A percentile compares a stretch with the other conserved stretches of the same genome.
Evolutionary conservation across 2,797 vertebrate genomes (phyloP).

Genomic region (Serranus cabrilla): DNA sequence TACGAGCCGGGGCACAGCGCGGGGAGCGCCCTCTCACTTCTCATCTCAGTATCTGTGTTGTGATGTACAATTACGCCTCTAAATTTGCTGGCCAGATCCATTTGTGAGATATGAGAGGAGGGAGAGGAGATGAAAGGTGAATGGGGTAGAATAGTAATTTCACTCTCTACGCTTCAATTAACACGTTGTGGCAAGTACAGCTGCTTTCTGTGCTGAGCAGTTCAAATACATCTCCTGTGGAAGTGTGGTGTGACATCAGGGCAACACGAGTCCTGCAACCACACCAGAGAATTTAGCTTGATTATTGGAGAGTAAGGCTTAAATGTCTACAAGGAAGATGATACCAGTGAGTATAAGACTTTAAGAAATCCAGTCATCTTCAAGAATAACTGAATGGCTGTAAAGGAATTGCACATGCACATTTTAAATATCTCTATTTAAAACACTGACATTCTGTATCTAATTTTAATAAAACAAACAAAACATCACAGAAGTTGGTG

Average conservation of each 20-base stretch:
- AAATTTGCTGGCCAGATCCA: slow-evolving; percentile 81
- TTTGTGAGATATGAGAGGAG: slow-evolving; percentile 81
- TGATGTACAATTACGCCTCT: slow-evolving; percentile 84
- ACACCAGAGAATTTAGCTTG: slow-evolving; percentile 22
- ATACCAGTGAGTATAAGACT: neutral
- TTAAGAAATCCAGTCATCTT: neutral
- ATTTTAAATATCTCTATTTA: neutral
- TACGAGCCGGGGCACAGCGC: slow-evolving; percentile 68
- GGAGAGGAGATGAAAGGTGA: slow-evolving; percentile 80
- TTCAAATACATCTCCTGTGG: slow-evolving; percentile 49
- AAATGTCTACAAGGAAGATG: neutral
- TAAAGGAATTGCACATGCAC: neutral
- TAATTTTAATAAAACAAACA: neutral
- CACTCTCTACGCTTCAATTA: slow-evolving; percentile 86
- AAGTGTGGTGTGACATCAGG: slow-evolving; percentile 39
- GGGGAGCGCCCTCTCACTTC: slow-evolving; percentile 82
- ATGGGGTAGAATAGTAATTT: slow-evolving; percentile 77
- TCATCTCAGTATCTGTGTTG: slow-evolving; percentile 81
- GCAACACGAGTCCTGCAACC: slow-evolving; percentile 25
- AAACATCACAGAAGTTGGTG: neutral
- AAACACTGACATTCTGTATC: too few relatives aligned
- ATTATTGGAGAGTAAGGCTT: slow-evolving; percentile 25
- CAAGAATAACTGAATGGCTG: neutral
- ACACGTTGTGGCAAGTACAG: slow-evolving; percentile 80
- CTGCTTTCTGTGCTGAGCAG: slow-evolving; percentile 56